Base-by-base conservation (phyloP, 2,888 invertebrate genomes). In the Mimas tiliae region DNA sequence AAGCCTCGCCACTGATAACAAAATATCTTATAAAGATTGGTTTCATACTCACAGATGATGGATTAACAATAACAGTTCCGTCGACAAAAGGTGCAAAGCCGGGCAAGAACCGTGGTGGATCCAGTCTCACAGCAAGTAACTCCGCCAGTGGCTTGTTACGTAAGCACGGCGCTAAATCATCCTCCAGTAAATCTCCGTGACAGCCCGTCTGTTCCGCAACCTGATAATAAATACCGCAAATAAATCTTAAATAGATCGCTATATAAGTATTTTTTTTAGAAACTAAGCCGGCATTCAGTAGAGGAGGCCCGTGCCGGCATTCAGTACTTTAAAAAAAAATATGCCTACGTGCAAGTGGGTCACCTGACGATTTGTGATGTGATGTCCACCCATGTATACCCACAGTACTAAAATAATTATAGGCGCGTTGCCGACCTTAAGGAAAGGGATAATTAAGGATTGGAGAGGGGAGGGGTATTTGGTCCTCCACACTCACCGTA, bases 1-100 rank as follows among this genome's bases (percentile, higher is more conserved):
- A 1, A 6, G 42, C 7, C 42, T 42, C 2, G 8, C 42, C 9
- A 9, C 8, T 42, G 8, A 42, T n/a, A 42, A 21, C 52, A 52
- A n/a, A n/a, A 6, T 50, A 12, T 38, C 16, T 1, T n/a, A 0
- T 4, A n/a, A 50, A 21, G 11, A 19, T 19, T 6, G 45, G 9
- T 38, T 38, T 21, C 0, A 52, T 53, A 81, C 93, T 90, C 89
- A 95, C 95, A 85, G 90, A 94, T 81, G 90, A 91, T 66, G 96
- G 95, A 81, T 95, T 95, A 64, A 96, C 95, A 74, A 97, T 95
- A 71, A 97, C 97, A 34, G 97, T 97, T 74, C 98, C 98, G 88
- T 98, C 98, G 75, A 98, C 96, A 85, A 98, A 98, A 2, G 98
- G 98, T n/a, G 98, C 98, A 85, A 98, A 98, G 27, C 97, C 97